Percentiles rank a stretch among this genome's conserved stretches.
phyloP scores from a whole-genome alignment of 2,113 vertebrate species.

The Gasterosteus aculeatus region DNA sequence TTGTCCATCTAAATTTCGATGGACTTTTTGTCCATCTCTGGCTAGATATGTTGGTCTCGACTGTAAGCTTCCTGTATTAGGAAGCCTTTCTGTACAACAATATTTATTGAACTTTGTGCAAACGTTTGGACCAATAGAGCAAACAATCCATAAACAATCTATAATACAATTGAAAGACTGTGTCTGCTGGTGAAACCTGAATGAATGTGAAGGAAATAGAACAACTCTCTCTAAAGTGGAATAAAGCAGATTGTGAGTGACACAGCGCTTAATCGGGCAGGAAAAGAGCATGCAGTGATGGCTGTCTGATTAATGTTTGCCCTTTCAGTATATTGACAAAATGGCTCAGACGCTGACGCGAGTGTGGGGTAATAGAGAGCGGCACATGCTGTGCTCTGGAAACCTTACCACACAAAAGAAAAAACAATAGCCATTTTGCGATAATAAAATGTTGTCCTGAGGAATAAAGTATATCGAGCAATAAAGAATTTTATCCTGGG shows the following conservation, averaged over 20 bases:
- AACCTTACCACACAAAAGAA: constrained; percentile 14
- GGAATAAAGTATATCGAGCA: constrained; percentile 35
- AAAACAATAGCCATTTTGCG: constrained; percentile 4
- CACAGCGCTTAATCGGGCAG: constrained; percentile 43
- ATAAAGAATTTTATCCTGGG: background rate
- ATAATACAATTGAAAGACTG: background rate
- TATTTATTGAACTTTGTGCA: background rate
- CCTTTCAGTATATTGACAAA: constrained; percentile 68
- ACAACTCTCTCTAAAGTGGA: constrained; percentile 38
- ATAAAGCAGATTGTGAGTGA: constrained; percentile 51
- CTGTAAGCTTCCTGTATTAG: constrained; percentile 26
- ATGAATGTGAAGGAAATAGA: constrained; percentile 11
- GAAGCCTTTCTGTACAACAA: no score
- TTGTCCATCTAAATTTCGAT: no score
- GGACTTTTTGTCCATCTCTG: no score
- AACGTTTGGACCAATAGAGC: background rate
- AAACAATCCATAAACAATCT: background rate
- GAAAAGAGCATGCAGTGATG: constrained; percentile 65
- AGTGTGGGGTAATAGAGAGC: constrained; percentile 14
- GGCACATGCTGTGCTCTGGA: constrained; percentile 11
- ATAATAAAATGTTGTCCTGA: constrained; percentile 60
- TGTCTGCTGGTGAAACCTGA: constrained; percentile 14
- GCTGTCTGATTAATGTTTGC: constrained; percentile 63
- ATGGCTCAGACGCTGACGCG: constrained; percentile 40
- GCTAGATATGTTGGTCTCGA: constrained; percentile 18